phyloP scores from a whole-genome alignment of 2,797 vertebrate genomes.

The Acomys russatus region DNA sequence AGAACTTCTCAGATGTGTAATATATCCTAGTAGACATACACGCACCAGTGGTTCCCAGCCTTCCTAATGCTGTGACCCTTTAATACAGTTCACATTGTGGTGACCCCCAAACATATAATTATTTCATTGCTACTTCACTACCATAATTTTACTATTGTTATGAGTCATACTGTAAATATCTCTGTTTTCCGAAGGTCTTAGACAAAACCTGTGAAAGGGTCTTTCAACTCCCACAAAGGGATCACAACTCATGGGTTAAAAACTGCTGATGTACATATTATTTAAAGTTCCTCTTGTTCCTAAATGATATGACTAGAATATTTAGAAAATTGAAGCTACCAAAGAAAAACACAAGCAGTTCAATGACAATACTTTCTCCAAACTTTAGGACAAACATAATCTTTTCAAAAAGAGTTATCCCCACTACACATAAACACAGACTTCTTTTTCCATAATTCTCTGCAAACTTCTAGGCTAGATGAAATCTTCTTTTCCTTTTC shows the following conservation, averaged over 20 bases:
- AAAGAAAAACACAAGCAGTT: conserved; percentile 36
- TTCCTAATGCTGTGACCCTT: not conserved
- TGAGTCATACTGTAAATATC: not conserved
- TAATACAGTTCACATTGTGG: not conserved
- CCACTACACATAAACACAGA: not conserved
- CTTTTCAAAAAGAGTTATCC: not conserved
- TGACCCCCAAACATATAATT: not conserved
- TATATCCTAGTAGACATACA: not conserved
- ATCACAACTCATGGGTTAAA: not conserved
- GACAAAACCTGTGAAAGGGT: not conserved
- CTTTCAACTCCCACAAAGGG: not conserved
- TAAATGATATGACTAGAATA: not conserved
- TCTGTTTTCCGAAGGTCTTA: not conserved
- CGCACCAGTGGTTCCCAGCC: not conserved
- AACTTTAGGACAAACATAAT: not conserved
- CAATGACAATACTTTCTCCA: not conserved
- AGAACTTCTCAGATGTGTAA: not conserved
- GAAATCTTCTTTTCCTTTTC: not conserved
- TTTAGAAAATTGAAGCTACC: not conserved
- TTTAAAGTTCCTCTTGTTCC: not conserved
- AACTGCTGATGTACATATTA: not conserved
- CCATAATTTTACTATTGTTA: not conserved
- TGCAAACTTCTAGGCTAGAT: not conserved
- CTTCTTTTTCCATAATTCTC: not conserved
- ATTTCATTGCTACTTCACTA: not conserved